A percentile compares a stretch with the other conserved stretches of the same genome.
phyloP scores from a whole-genome alignment of 2,888 invertebrate genomes.

The Asteroscopus sphinx region DNA sequence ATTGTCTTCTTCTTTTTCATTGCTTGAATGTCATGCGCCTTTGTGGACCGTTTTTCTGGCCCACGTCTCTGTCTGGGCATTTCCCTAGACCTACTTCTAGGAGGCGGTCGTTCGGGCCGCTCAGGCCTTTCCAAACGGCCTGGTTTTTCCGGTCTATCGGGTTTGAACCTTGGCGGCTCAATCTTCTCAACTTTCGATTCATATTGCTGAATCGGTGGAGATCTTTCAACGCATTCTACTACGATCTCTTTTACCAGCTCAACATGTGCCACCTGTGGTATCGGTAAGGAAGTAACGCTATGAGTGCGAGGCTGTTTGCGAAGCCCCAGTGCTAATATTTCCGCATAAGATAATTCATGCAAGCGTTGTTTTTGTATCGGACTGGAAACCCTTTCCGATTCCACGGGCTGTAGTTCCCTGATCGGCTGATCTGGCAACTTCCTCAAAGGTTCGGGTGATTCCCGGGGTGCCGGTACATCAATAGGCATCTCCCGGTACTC shows the following conservation, averaged over 20 bases:
- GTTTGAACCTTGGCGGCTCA: constrained; percentile 54
- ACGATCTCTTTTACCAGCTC: constrained; percentile 78
- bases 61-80: constrained; percentile 80
- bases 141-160: constrained; percentile 64
- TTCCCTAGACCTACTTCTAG: constrained; percentile 80
- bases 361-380: constrained; percentile 74
- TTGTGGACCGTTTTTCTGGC: constrained; percentile 79
- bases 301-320: constrained; percentile 73
- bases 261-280: constrained; percentile 81
- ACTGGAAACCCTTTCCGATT: constrained; percentile 69
- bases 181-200: constrained; percentile 65
- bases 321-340: constrained; percentile 92
- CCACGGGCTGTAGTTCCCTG: constrained; percentile 56
- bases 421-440: constrained; percentile 27
- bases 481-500: constrained; percentile 60
- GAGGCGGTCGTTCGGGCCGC: constrained; percentile 67
- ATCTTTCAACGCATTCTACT: constrained; percentile 73
- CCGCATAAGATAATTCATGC: constrained; percentile 93
- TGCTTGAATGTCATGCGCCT: constrained; percentile 74
- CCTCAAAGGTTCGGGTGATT: constrained; percentile 24
- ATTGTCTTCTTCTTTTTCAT: constrained; percentile 79
- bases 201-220: constrained; percentile 60
- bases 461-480: constrained; percentile 44
- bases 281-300: constrained; percentile 72
- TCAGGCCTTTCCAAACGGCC: constrained; percentile 66